Base-by-base conservation (phyloP, 1,140 invertebrate species). In the Macrocentrus cingulum region DNA sequence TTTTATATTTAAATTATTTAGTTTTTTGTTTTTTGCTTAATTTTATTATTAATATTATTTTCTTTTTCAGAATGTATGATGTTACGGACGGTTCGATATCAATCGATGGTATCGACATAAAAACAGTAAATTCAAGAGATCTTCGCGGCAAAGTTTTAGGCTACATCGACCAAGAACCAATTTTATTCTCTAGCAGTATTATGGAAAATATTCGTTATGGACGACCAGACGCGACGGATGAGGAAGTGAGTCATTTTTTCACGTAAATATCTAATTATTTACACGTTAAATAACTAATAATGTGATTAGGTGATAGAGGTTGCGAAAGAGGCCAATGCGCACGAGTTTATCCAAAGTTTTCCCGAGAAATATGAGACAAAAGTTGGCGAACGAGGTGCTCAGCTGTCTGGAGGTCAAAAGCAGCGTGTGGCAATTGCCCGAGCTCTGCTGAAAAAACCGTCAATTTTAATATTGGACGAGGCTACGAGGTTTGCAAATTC, bases 171-270 rank as follows among this genome's bases (percentile, higher is more conserved):
- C 95, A 97, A 80, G 94, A 98, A 74, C 95, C 95, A 1, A 85
- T 95, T 51, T 72, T 98, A 37, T 98, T 98, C 81, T 92, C 91
- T 15, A 94, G 92, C 5, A 87, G 87, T n/a, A 88, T 98, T 7
- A 83, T 86, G 76, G 95, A 98, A 81, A 98, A 98, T 78, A 98
- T 98, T 56, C 83, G 92, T 54, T 97, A 95, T 72, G 94, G 94
- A 0, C 90, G 84, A 75, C 91, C 85, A 1, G 80, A 83, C 53
- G 87, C 88, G 7, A 83, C 79, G 8, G 84, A 89, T 72, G 80
- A 81, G 22, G 87, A 91, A 74, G 87, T 88, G 60, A 50, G 44
- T 6, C 37, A 55, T 56, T 16, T 39, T 39, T 15, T 29, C 25
- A 29, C 8, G n/a, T 53, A 5, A 60, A 42, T 39, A 41, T 39